Conservation (phyloP, 1,140 invertebrate species). For the Cyphomyrmex costatus region DNA sequence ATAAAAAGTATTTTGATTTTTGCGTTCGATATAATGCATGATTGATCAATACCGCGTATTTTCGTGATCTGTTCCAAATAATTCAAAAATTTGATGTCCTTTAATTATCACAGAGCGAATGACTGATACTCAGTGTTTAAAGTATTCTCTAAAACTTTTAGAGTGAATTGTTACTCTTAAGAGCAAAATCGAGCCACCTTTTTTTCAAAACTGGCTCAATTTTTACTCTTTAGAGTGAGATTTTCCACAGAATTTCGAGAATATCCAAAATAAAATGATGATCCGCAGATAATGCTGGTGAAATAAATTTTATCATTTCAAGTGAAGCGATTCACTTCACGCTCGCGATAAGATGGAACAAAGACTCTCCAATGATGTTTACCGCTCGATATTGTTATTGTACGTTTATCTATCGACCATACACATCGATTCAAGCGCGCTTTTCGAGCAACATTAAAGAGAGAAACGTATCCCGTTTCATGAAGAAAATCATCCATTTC, state of each 20-base stretch:
- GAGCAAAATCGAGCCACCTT: too few species aligned
- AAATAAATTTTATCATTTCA: conserved; percentile 56
- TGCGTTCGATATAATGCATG: not conserved
- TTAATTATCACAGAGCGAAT: not conserved
- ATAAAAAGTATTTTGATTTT: not conserved
- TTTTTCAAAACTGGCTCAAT: too few species aligned
- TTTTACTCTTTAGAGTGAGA: too few species aligned
- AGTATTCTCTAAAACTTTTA: not conserved
- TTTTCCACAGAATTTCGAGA: too few species aligned
- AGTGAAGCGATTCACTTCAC: not conserved
- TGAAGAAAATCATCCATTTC: not conserved
- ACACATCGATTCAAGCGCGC: not conserved
- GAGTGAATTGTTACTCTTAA: too few species aligned
- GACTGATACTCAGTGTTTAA: not conserved
- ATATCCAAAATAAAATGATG: not conserved
- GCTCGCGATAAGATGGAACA: conserved; percentile 65
- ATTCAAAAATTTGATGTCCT: not conserved
- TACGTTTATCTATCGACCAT: not conserved
- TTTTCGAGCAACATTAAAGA: not conserved
- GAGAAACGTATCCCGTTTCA: not conserved
- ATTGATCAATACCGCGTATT: not conserved
- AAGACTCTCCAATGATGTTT: conserved; percentile 43
- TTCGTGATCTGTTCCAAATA: not conserved
- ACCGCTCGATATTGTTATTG: conserved; percentile 27
- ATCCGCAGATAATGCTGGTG: not conserved